Evolutionary conservation across 1,140 invertebrate species (phyloP), one percentile per base, ranked within the genome.

Genomic region (Cyclargus thomasi): DNA sequence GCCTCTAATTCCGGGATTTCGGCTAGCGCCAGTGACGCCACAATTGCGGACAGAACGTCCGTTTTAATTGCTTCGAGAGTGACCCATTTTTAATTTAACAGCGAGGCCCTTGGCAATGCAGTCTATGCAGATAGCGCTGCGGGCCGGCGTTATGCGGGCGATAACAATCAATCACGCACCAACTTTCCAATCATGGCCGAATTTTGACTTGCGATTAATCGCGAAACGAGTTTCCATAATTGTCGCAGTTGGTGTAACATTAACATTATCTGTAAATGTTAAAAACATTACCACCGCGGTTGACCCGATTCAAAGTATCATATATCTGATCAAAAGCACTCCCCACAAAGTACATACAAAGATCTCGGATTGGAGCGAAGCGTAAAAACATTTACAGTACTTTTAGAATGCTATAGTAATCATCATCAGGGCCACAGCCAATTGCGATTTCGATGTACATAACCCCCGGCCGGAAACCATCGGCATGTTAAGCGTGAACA

Each of bases 401-500:
- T 11, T 11, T 2, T 11, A 8, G 10, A 47, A 47, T 16, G 10
- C 39, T 47, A 47, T 47, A 47, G 39, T 17, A 18, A 16, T 36
- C 21, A 18, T 20, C 17, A 36, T 20, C 53, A 23, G 62, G 57
- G 65, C 23, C 55, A 23, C 23, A 80, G 74, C 74, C 72, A 72
- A 72, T 69, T 47, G 73, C 71, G 71, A 74, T 70, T 67, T 71
- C 72, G 69, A 85, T 84, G 84, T 78, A 79, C 81, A 86, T 72
- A 66, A 68, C 47, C 71, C 73, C 72, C 74, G 79, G 73, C 79
- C 79, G 83, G 83, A 84, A 80, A 76, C 72, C 74, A 78, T 68
- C 74, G 76, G 73, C 78, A 74, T 75, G 75, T 73, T 73, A 74
- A 75, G 72, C 76, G 75, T 81, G 77, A 76, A 80, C 81, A 81